These are phyloP conservation scores for Proisotoma minuta DNA, from an alignment of 2,888 invertebrate species.

Conservation along the genomic window DNA sequence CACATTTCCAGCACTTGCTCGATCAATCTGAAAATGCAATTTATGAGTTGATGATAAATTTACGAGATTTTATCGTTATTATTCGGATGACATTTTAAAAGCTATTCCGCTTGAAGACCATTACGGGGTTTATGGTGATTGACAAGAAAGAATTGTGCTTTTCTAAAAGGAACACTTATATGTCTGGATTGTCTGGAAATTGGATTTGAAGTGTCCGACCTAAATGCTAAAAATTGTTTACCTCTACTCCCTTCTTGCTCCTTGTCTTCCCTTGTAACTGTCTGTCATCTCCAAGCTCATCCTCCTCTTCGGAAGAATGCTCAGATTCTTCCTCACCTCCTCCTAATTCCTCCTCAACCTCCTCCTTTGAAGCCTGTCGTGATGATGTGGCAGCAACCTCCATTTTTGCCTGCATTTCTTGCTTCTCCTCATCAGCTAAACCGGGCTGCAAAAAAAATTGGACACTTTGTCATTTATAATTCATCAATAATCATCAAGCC, in stretches of 20 bases:
- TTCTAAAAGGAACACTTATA: too few species aligned
- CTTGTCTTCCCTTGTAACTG: conserved; percentile 71
- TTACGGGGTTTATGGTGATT: neutral
- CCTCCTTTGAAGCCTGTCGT: too few species aligned
- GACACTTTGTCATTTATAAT: neutral
- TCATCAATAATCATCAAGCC: too few species aligned
- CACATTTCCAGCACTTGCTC: conserved; percentile 80
- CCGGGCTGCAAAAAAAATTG: conserved; percentile 43
- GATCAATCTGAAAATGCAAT: conserved; percentile 79
- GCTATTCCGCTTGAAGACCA: neutral
- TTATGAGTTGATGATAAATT: too few species aligned
- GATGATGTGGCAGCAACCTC: too few species aligned
- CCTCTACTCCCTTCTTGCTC: conserved; percentile 71
- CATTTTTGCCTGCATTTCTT: conserved; percentile 46
- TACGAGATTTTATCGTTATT: too few species aligned
- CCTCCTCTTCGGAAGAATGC: conserved; percentile 62
- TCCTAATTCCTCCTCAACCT: neutral
- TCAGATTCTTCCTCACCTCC: conserved; percentile 59
- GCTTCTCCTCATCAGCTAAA: conserved; percentile 48
- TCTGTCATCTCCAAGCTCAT: conserved; percentile 63
- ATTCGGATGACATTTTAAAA: too few species aligned
- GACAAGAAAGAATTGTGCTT: too few species aligned
- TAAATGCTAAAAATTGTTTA: conserved; percentile 46
- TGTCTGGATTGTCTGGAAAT: too few species aligned
- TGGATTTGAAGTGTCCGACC: neutral